These are phyloP conservation scores for Centrocercus urophasianus DNA, from an alignment of 2,113 vertebrate species.

Conservation along the genomic window DNA sequence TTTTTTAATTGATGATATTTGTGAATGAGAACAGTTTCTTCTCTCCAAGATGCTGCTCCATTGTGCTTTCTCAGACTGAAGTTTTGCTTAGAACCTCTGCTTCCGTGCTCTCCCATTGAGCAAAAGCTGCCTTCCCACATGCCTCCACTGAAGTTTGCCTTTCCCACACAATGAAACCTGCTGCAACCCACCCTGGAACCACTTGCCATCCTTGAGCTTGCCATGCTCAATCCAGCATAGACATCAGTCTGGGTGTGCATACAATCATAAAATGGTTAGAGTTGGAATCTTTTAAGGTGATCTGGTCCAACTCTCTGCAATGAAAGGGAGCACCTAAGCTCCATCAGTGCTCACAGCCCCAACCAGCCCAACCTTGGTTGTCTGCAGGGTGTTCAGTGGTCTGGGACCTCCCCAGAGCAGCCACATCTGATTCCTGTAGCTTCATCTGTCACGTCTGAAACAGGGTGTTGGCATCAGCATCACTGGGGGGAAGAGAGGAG, in stretches of 20 bases:
- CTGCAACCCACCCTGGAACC: neutral
- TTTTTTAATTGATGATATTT: no score
- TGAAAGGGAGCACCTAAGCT: no score
- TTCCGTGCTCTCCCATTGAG: neutral
- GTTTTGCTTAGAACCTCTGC: neutral
- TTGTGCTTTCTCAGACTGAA: neutral
- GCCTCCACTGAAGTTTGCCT: fast-evolving
- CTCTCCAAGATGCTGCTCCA: neutral
- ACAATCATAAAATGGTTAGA: no score
- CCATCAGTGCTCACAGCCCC: no score
- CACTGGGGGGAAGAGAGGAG: neutral
- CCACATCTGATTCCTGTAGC: neutral
- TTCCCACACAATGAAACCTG: fast-evolving
- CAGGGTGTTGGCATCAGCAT: neutral
- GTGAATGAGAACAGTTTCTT: neutral
- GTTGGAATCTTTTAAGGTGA: no score
- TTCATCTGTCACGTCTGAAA: neutral
- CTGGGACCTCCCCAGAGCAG: no score
- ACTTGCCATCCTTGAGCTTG: neutral
- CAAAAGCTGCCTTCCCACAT: neutral
- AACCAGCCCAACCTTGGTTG: no score
- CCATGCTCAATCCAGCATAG: fast-evolving
- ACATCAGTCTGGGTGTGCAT: fast-evolving
- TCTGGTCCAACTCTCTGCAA: no score
- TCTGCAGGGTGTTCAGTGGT: no score